Conservation (phyloP, 2,113 vertebrate genomes). For the Nanger granti region DNA sequence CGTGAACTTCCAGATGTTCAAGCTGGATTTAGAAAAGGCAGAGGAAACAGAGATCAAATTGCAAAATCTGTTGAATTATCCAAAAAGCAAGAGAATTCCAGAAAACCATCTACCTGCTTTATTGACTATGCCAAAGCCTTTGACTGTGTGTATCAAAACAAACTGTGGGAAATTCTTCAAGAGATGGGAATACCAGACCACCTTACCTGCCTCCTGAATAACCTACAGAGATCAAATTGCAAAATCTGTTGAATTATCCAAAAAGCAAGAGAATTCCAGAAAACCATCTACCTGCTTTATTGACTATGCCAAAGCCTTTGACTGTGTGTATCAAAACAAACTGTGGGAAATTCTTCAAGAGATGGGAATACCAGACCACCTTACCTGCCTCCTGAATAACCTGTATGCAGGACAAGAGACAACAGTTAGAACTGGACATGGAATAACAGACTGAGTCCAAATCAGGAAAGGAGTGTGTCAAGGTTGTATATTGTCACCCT, state of each 20-base stretch:
- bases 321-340: neutral
- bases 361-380: neutral
- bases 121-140: neutral
- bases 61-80: accelerated
- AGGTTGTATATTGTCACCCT: neutral
- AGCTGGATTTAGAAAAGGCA: neutral
- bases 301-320: neutral
- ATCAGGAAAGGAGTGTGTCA: neutral
- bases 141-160: neutral
- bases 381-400: neutral
- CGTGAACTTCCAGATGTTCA: neutral
- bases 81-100: neutral
- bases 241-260: accelerated
- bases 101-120: neutral
- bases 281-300: neutral
- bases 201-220: neutral
- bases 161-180: neutral
- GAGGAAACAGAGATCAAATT: neutral
- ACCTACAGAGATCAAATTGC: no score
- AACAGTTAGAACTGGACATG: neutral
- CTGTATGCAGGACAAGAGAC: neutral
- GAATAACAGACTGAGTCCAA: neutral
- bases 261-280: neutral
- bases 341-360: neutral
- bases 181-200: neutral